These are phyloP conservation scores for Melipona beecheii DNA, from an alignment of 2,888 invertebrate species.

Conservation along the genomic window DNA sequence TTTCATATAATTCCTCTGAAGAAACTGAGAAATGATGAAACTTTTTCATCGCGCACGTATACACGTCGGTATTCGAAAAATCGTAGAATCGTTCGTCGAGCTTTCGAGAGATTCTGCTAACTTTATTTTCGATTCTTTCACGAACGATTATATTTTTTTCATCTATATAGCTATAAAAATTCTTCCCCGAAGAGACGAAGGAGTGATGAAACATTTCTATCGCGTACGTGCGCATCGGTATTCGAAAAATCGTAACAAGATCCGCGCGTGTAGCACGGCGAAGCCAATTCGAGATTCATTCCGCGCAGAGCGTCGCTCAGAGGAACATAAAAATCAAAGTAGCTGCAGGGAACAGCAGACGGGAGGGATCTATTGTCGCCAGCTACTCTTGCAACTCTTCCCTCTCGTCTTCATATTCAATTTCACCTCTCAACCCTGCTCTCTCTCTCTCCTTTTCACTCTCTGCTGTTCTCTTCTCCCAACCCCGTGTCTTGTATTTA, in stretches of 20 bases:
- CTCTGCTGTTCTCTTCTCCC: not conserved
- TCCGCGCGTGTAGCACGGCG: not conserved
- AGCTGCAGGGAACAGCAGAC: not conserved
- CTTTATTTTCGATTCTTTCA: too few species aligned
- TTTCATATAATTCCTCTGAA: too few species aligned
- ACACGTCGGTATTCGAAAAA: too few species aligned
- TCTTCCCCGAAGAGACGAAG: too few species aligned
- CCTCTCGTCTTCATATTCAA: slow-evolving; percentile 38
- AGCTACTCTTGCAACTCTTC: slow-evolving; percentile 23
- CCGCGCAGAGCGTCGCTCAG: not conserved
- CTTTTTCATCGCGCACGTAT: too few species aligned
- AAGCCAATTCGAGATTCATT: not conserved
- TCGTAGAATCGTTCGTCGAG: too few species aligned
- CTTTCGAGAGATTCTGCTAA: too few species aligned
- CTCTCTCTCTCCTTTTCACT: not conserved
- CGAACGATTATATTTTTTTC: too few species aligned
- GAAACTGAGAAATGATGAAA: too few species aligned
- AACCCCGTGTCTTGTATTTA: slow-evolving; percentile 21
- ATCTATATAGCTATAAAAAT: too few species aligned
- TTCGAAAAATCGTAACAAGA: not conserved
- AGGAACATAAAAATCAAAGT: not conserved
- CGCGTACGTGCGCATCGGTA: not conserved
- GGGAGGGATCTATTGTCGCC: slow-evolving; percentile 24
- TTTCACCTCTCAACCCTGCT: slow-evolving; percentile 25
- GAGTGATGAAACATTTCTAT: too few species aligned